phyloP scores from a whole-genome alignment of 1,140 invertebrate species.

The Gryon sp. region DNA sequence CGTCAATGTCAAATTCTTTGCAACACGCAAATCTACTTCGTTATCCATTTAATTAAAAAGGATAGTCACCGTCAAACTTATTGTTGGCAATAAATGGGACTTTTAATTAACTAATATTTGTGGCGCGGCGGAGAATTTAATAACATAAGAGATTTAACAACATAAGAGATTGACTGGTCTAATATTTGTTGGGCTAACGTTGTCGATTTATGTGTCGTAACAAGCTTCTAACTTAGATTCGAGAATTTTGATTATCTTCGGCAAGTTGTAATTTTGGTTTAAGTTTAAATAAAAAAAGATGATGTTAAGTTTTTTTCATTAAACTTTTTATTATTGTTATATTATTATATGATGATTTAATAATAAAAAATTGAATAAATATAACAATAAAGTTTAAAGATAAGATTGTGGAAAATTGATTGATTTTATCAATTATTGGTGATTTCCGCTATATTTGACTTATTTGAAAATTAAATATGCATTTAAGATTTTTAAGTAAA shows the following conservation, averaged over 20 bases:
- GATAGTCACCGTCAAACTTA: background rate
- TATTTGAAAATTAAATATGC: too few species aligned
- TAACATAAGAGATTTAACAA: constrained; percentile 1
- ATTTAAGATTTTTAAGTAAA: too few species aligned
- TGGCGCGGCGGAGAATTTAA: background rate
- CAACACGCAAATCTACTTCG: background rate
- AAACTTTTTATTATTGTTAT: too few species aligned
- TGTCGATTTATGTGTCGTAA: too few species aligned
- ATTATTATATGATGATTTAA: too few species aligned
- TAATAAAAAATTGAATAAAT: too few species aligned
- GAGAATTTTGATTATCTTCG: background rate
- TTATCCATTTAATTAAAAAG: constrained; percentile 8
- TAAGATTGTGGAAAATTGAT: too few species aligned
- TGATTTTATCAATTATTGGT: too few species aligned
- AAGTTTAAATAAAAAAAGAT: background rate
- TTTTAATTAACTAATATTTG: constrained; percentile 11
- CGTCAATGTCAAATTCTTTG: background rate
- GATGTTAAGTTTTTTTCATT: too few species aligned
- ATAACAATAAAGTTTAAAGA: too few species aligned
- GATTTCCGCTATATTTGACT: too few species aligned
- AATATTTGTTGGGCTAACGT: background rate
- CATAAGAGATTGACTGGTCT: background rate
- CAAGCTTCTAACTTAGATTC: background rate
- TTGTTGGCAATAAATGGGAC: background rate
- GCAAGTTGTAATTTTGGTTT: background rate